A percentile compares a stretch with the other conserved stretches of the same genome.
phyloP scores from a whole-genome alignment of 2,113 vertebrate genomes.

The Platysteira castanea region DNA sequence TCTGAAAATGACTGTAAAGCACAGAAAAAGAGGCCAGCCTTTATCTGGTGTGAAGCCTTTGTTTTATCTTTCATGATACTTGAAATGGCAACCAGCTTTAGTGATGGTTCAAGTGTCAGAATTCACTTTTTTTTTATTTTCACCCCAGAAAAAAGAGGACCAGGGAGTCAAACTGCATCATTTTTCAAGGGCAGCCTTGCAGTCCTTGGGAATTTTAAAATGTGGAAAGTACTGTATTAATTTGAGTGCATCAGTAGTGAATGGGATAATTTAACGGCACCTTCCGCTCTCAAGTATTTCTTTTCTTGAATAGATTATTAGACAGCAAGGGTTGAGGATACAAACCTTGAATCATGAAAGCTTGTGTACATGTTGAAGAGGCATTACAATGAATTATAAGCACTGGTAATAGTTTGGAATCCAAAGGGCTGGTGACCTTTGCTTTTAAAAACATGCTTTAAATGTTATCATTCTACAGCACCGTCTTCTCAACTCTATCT shows the following conservation, averaged over 20 bases:
- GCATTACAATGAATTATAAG: conserved; percentile 25
- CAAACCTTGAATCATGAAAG: conserved; percentile 26
- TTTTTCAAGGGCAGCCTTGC: conserved; percentile 13
- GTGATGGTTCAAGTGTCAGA: not conserved
- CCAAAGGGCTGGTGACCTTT: conserved; percentile 25
- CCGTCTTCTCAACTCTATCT: conserved; percentile 32
- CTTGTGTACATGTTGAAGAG: not conserved
- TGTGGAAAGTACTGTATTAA: not conserved
- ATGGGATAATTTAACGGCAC: conserved; percentile 34
- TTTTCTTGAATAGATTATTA: conserved; percentile 44
- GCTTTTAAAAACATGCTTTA: conserved; percentile 39
- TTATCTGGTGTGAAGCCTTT: not conserved
- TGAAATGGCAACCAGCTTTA: not conserved
- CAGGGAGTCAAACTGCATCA: not conserved
- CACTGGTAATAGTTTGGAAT: conserved; percentile 22
- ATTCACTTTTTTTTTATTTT: not conserved
- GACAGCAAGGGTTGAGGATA: conserved; percentile 5
- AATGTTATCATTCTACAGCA: conserved; percentile 46
- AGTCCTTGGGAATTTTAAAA: conserved; percentile 28
- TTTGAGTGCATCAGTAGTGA: not conserved
- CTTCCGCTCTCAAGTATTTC: conserved; percentile 50
- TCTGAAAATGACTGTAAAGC: not conserved
- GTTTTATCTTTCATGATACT: not conserved
- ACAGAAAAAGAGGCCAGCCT: not conserved
- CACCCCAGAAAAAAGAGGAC: not conserved